A percentile compares a stretch with the other conserved stretches of the same genome.
phyloP scores from a whole-genome alignment of 2,113 vertebrate genomes.

The Actenoides lindsayi region DNA sequence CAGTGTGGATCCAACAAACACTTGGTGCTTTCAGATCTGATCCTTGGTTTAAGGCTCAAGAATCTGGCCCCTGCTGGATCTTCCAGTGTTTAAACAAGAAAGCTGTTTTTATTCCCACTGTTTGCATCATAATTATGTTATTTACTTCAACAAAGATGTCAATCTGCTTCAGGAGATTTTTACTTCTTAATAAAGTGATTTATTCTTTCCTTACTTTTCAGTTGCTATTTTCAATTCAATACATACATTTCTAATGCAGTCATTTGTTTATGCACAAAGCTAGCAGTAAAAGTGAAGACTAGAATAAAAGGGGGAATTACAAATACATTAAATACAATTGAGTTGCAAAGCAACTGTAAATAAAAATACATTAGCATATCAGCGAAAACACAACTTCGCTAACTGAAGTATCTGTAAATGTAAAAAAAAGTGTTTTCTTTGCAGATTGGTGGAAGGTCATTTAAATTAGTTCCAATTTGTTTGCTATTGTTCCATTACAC shows the following conservation, averaged over 20 bases:
- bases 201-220: neutral
- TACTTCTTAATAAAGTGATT: neutral
- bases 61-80: neutral
- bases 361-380: neutral
- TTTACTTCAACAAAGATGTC: neutral
- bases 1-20: fast-evolving
- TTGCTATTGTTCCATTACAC: neutral
- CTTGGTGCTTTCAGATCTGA: neutral
- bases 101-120: neutral
- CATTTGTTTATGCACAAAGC: neutral
- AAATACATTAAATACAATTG: neutral
- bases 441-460: neutral
- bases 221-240: neutral
- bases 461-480: neutral
- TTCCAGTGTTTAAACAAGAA: neutral
- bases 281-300: neutral
- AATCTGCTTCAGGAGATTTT: neutral
- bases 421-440: neutral
- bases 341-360: neutral
- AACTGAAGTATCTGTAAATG: neutral
- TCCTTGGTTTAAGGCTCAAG: neutral
- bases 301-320: neutral
- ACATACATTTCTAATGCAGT: neutral
- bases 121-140: neutral
- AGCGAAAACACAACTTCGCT: neutral